phyloP scores from a whole-genome alignment of 2,888 invertebrate genomes.

The Ganaspis brasiliensis region DNA sequence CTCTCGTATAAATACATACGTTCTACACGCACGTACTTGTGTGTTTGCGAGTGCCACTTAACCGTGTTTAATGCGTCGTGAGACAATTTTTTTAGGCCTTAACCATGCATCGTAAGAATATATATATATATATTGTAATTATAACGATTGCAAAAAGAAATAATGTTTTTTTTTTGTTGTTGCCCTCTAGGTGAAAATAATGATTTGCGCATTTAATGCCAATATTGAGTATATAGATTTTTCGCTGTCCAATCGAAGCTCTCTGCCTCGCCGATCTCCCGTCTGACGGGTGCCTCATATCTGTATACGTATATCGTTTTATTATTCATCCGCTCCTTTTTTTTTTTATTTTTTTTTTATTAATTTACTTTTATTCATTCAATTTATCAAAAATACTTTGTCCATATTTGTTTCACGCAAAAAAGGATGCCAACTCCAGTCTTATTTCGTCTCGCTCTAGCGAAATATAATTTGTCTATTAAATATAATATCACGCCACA shows the following conservation, averaged over 20 bases:
- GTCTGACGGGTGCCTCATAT: conserved; percentile 39
- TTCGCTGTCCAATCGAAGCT: conserved; percentile 54
- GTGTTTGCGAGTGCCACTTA: neutral
- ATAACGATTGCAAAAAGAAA: neutral
- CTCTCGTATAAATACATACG: conserved; percentile 7
- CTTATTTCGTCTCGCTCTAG: conserved; percentile 42
- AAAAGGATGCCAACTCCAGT: conserved; percentile 40
- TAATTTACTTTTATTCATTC: conserved; percentile 56
- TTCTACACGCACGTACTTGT: neutral
- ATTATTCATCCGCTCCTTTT: conserved; percentile 21
- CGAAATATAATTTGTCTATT: conserved; percentile 38
- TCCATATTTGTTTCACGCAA: conserved; percentile 33
- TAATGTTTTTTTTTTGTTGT: neutral
- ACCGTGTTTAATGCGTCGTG: conserved; percentile 10
- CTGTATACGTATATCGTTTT: conserved; percentile 31
- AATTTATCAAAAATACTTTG: conserved; percentile 74
- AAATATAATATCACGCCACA: conserved; percentile 43
- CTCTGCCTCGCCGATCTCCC: conserved; percentile 31
- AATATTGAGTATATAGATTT: conserved; percentile 50
- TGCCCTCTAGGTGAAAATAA: neutral
- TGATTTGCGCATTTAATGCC: conserved; percentile 23
- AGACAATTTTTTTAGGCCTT: conserved; percentile 68
- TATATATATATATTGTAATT: neutral
- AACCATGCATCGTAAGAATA: conserved; percentile 70
- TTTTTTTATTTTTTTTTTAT: conserved; percentile 50